A percentile compares a stretch with the other conserved stretches of the same genome.
These are phyloP conservation scores for Orthosia incerta DNA, from an alignment of 2,888 invertebrate genomes.

Conservation along the genomic window DNA sequence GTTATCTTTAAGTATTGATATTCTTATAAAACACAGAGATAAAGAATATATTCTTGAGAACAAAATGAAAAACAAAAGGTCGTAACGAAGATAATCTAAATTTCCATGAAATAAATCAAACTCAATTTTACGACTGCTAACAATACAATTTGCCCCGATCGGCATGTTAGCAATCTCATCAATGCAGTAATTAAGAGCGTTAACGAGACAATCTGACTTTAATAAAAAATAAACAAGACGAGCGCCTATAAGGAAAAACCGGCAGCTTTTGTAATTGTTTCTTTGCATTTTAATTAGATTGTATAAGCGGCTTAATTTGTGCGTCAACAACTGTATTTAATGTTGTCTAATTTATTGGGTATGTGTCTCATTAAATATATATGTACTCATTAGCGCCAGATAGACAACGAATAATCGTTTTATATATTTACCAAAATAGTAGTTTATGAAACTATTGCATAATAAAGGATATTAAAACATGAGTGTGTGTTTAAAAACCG, in stretches of 20 bases:
- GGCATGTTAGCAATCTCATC: constrained; percentile 27
- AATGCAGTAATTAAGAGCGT: constrained; percentile 39
- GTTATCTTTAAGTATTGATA: neutral
- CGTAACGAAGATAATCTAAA: neutral
- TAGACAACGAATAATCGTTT: neutral
- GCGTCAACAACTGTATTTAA: constrained; percentile 17
- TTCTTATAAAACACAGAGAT: too few relatives aligned
- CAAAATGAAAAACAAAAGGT: neutral
- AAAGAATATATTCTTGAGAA: neutral
- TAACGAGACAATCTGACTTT: constrained; percentile 38
- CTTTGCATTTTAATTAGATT: constrained; percentile 47
- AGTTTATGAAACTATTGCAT: too few relatives aligned
- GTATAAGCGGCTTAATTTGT: constrained; percentile 23
- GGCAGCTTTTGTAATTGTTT: constrained; percentile 28
- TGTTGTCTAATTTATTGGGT: neutral
- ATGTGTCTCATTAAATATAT: neutral
- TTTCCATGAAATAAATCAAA: constrained; percentile 25
- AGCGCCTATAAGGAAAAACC: constrained; percentile 29
- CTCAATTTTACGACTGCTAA: constrained; percentile 1
- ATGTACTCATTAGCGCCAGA: neutral
- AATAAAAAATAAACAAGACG: constrained; percentile 31
- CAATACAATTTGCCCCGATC: constrained; percentile 22
- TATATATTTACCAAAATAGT: too few relatives aligned
- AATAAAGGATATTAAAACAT: too few relatives aligned
- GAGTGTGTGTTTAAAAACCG: too few relatives aligned